Evolutionary conservation across 2,113 vertebrate species (phyloP), one percentile per base, ranked within the genome.

Genomic region (Nicator chloris): DNA sequence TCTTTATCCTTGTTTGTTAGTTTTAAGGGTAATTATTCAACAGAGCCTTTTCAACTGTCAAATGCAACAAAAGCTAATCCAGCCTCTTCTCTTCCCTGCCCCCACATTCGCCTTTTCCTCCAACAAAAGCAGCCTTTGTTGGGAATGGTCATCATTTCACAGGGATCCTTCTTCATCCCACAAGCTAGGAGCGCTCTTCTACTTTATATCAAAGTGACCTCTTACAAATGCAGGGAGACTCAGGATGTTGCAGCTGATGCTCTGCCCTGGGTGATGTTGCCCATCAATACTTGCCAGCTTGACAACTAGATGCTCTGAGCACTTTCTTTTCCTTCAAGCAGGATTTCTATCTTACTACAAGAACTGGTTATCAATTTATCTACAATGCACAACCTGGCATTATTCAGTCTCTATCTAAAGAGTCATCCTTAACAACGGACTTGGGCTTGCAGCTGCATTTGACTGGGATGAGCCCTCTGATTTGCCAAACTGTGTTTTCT

Each of bases 1-100:
- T 81, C 82, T 95, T 88, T 94, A 35, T 97, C 90, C 92, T 97
- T 93, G 86, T 98, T 97, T 98, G 92, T 97, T 97, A 97, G 97
- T 98, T 98, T 97, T 95, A 94, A 90, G 94, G 97, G 98, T 98
- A 98, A 98, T 99, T 98, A 99, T 98, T 99, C 98, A 98, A 97
- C 69, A 44, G 84, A 95, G 98, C 97, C 98, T 97, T 98, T 99
- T 98, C 98, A 98, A 97, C 97, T 98, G 98, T 98, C 98, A 98
- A 95, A 97, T 72, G 24, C 65, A 95, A 99, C 98, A 98, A 98
- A 99, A 98, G 98, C 96, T 98, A 97, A 98, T 94, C 92, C 13
- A 0, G 54, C 78, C 82, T 85, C 91, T 95, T 82, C 94, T 97
- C 94, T 97, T 92, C 95, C 88, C 92, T 95, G 33, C 93, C 90